phyloP scores from a whole-genome alignment of 1,140 invertebrate species.

The Cyrtorhinus lividipennis region DNA sequence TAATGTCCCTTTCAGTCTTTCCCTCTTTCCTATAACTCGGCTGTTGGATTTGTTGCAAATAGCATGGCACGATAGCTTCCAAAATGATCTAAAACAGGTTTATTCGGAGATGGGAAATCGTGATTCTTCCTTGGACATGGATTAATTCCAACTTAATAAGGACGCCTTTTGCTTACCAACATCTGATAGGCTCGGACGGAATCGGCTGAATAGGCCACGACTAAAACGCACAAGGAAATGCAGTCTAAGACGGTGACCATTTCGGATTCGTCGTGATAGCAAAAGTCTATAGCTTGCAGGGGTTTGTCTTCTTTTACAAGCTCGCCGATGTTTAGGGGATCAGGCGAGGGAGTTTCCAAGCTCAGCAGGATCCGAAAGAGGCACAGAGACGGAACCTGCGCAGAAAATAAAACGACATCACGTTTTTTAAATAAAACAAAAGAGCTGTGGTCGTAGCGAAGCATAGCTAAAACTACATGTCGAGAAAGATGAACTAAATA shows the following conservation, averaged over 20 bases:
- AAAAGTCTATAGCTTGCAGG: conserved; percentile 90
- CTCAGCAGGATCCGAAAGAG: conserved; percentile 84
- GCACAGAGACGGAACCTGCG: conserved; percentile 74
- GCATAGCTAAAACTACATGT: too few species aligned
- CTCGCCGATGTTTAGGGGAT: conserved; percentile 89
- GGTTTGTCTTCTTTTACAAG: conserved; percentile 93
- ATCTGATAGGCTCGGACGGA: conserved; percentile 93
- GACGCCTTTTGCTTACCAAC: conserved; percentile 58
- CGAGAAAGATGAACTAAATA: too few species aligned
- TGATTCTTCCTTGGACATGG: too few species aligned
- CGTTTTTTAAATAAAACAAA: too few species aligned
- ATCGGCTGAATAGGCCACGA: conserved; percentile 93
- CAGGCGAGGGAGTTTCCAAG: conserved; percentile 80
- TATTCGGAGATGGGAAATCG: too few species aligned
- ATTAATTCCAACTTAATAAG: too few species aligned
- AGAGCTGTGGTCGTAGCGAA: too few species aligned
- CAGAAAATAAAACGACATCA: too few species aligned
- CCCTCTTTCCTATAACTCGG: conserved; percentile 76
- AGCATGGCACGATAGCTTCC: conserved; percentile 90
- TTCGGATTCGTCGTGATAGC: conserved; percentile 90
- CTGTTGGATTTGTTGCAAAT: conserved; percentile 81
- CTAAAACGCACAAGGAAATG: conserved; percentile 90
- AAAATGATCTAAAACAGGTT: conserved; percentile 90
- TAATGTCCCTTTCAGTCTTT: conserved; percentile 85
- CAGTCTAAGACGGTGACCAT: conserved; percentile 87